A percentile compares a stretch with the other conserved stretches of the same genome.
These are phyloP conservation scores for Ceyx margarethae DNA, from an alignment of 2,113 vertebrate genomes.

Conservation along the genomic window DNA sequence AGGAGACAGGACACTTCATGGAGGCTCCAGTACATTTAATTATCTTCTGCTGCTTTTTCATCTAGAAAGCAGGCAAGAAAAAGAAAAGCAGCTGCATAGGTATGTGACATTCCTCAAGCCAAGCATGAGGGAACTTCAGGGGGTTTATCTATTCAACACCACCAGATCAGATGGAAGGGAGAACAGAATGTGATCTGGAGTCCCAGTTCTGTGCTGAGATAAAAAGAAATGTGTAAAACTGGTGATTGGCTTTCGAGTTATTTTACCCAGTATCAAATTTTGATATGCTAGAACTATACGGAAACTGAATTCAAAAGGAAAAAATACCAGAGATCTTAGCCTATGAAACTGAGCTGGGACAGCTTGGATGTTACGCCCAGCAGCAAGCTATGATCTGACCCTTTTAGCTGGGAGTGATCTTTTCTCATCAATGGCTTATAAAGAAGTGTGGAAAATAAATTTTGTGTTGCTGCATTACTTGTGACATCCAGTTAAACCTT, in stretches of 20 bases:
- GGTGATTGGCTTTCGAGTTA: not conserved
- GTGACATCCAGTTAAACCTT: not conserved
- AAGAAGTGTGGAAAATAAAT: not conserved
- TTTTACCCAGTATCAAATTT: not conserved
- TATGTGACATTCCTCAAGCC: not conserved
- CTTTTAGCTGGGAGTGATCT: not conserved
- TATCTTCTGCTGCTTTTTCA: not conserved
- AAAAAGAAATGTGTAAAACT: not conserved
- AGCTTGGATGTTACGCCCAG: not conserved
- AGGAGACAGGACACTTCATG: not conserved
- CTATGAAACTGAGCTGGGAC: not conserved
- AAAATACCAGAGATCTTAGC: not conserved
- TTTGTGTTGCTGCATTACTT: not conserved
- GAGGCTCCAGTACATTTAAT: not conserved
- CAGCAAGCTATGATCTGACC: not conserved
- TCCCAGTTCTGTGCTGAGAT: not conserved
- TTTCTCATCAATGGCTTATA: not conserved
- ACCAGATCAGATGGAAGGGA: not conserved
- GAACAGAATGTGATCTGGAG: not conserved
- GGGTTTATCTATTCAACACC: not conserved
- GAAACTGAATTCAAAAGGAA: not conserved
- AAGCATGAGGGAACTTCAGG: not conserved
- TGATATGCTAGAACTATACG: not conserved
- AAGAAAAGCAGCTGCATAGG: not conserved
- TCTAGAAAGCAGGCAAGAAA: not conserved